Conservation (phyloP, 2,888 invertebrate species). For the Epinotia ramella region DNA sequence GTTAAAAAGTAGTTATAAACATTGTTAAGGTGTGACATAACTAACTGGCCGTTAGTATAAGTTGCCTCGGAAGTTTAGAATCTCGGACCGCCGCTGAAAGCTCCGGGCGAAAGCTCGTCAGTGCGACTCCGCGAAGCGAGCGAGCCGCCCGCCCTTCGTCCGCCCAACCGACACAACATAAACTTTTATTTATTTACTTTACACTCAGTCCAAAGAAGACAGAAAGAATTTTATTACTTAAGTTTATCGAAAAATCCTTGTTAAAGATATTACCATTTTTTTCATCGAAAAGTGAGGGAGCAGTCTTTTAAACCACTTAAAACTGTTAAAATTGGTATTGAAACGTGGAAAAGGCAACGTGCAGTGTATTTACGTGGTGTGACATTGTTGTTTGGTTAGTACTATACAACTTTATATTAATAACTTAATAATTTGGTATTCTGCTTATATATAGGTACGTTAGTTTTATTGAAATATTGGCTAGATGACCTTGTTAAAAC, state of each 20-base stretch:
- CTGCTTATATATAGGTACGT: too few species aligned
- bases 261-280: not conserved
- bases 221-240: not conserved
- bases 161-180: conserved; percentile 32
- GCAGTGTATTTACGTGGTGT: not conserved
- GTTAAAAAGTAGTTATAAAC: not conserved
- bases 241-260: not conserved
- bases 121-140: conserved; percentile 55
- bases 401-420: not conserved
- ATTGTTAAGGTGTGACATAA: not conserved
- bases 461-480: too few species aligned
- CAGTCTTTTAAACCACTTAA: not conserved
- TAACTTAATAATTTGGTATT: not conserved
- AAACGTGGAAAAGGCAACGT: not conserved
- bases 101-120: conserved; percentile 48
- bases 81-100: conserved; percentile 17
- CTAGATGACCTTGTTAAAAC: too few species aligned
- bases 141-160: conserved; percentile 47
- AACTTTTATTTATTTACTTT: conserved; percentile 43
- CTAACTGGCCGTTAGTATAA: not conserved
- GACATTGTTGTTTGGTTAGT: conserved; percentile 34
- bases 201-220: not conserved
- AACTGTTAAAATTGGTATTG: not conserved
- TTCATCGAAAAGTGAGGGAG: not conserved
- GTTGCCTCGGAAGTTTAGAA: not conserved